Base-by-base conservation (phyloP, 2,888 invertebrate genomes). In the Seladonia tumulorum region DNA sequence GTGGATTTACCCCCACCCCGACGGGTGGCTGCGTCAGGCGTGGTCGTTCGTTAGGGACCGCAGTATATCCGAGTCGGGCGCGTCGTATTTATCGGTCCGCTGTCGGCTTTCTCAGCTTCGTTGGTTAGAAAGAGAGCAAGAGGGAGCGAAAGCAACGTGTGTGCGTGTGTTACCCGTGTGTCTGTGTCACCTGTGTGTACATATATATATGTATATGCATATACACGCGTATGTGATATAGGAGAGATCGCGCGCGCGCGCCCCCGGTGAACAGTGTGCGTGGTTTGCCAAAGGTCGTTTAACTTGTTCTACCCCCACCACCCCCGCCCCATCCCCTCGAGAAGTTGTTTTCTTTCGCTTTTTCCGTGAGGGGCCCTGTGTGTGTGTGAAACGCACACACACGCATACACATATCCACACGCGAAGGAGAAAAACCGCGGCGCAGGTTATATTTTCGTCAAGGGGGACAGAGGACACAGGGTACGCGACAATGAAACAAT, bases 21-120 rank as follows among this genome's bases (percentile, higher is more conserved):
- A 39, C n/a, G 42, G 68, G 88, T 93, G 91, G 92, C 94, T 94
- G 94, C 93, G 92, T 93, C 94, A 94, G 94, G 94, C 94, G 94
- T 94, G 94, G 94, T 93, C 91, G 87, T 80, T 84, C 87, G 79
- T 79, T 75, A 75, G 81, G 53, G 57, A 71, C 74, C 86, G 88
- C 87, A 90, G 90, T 90, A 83, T 70, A 79, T 82, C 70, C 78
- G 81, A 90, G 83, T 86, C 89, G 80, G 74, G 75, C 75, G 83
- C 81, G 76, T 82, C 53, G 87, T 53, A 70, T 75, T 83, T 57
- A 4, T 81, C 88, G 83, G 53, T 29, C 35, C 22, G 18, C 12
- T 39, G 35, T 53, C 22, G 74, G 18, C 75, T 72, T 47, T 57
- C 70, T n/a, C 74, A 75, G 47, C 70, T 66, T 72, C 68, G 68